Base-by-base conservation (phyloP, 2,113 vertebrate genomes). In the Sapayoa aenigma region DNA sequence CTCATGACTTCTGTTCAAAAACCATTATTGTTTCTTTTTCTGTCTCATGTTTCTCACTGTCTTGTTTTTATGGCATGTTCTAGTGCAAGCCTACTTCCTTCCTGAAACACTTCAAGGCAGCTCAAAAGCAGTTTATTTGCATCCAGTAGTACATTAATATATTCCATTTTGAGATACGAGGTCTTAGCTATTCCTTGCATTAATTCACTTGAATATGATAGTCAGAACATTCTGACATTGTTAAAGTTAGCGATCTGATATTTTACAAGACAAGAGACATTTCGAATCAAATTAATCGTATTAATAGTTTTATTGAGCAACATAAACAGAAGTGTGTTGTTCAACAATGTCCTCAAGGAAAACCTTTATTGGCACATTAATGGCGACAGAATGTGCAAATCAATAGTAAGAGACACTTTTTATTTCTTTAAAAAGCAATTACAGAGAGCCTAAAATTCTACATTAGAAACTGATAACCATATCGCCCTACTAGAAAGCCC, bases 261-360 rank as follows among this genome's bases (percentile, higher is more conserved):
- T 95, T 95, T 97, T 96, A 97, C 90, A 97, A 97, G 92, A 95
- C 62, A 86, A 90, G 93, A 96, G 84, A 94, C 71, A 96, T 96
- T 97, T 97, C 84, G 95, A 92, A 90, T 96, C 72, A 96, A 96
- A 97, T 90, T 97, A 91, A 90, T 97, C 30, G 9, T 92, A 96
- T 97, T 97, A 97, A 97, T 94, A 96, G 77, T 94, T 97, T 97
- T 97, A 97, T 87, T 95, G 93, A 97, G 76, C 91, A 97, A 85
- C 67, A 74, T 94, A 96, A 97, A 90, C 63, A 90, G 81, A 83
- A 97, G 56, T 81, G 47, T 95, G 62, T 94, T 97, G 78, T 67
- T 93, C 52, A 56, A 89, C 59, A 89, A 31, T 56, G 67, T 95
- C 89, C 78, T 92, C 73, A 93, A 94, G 75, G 77, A 96, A 96